Conservation (phyloP, 2,888 invertebrate genomes). For the Sthenelais limicola region DNA sequence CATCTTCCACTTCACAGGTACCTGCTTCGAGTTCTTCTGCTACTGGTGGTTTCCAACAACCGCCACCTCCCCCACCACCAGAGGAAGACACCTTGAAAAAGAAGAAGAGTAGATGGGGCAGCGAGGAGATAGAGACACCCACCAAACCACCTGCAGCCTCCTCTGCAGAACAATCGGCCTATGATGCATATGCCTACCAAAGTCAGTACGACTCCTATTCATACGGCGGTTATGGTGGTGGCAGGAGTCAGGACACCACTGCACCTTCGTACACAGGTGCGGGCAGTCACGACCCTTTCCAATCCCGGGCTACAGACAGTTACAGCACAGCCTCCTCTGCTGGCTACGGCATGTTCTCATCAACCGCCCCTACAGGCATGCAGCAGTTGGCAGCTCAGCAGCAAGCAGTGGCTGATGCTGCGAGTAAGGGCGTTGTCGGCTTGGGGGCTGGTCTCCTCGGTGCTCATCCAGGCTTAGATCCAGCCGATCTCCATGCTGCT, state of each 20-base stretch:
- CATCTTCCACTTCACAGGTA: background rate
- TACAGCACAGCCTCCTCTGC: background rate
- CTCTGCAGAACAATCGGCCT: background rate
- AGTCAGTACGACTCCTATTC: conserved; percentile 4
- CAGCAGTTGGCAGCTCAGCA: conserved; percentile 20
- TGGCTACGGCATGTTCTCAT: conserved; percentile 5
- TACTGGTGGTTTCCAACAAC: conserved; percentile 11
- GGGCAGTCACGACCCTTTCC: too few species aligned
- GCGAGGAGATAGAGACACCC: background rate
- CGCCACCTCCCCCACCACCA: conserved; percentile 20
- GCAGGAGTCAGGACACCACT: conserved; percentile 3
- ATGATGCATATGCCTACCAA: conserved; percentile 3
- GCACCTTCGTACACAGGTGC: background rate
- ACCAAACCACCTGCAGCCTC: background rate
- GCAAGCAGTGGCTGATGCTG: too few species aligned
- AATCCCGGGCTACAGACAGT: background rate
- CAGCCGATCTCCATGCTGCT: background rate
- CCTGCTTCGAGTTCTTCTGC: background rate
- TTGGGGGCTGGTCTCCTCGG: conserved; percentile 18
- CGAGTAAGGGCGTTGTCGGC: background rate
- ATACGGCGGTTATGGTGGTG: background rate
- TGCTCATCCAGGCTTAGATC: background rate
- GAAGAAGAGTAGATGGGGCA: conserved; percentile 26
- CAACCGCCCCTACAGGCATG: background rate
- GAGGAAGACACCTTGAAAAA: conserved; percentile 30